Base-by-base conservation (phyloP, 1,140 invertebrate genomes). In the Euglossa dilemma region DNA sequence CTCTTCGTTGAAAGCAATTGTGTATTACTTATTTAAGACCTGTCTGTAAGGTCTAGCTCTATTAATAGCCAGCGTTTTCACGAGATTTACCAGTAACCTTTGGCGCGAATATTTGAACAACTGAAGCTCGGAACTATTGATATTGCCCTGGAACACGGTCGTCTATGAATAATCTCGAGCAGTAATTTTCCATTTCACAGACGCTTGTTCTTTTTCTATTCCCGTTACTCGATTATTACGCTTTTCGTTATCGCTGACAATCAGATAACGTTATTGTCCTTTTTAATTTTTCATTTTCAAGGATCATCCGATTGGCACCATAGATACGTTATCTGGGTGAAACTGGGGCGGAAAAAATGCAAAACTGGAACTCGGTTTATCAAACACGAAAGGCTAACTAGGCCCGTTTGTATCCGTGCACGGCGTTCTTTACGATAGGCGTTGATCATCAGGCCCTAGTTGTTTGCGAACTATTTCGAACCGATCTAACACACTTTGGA, bases 361-460 rank as follows among this genome's bases (percentile, higher is more conserved):
- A 45, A 6, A 25, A 69, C n/a, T 47, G 43, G 7, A 57, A 25
- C 43, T 20, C 28, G 23, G 9, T n/a, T 52, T 25, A n/a, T 57
- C 36, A 69, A 57, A 57, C 43, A 25, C 43, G n/a, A 78, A n/a
- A 69, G 64, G 18, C 23, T 56, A 69, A 56, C n/a, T 25, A 69
- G 36, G 8, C 0, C 6, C 50, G 43, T 28, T 75, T 64, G 18
- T 45, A 47, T 47, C 16, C 18, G n/a, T 69, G 3, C 7, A 25
- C 43, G 25, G 28, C 25, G 28, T 0, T 28, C 70, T 78, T 47
- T 16, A 56, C 14, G n/a, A 67, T n/a, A 28, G n/a, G 0, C 0
- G 50, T 36, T 20, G 36, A 56, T 76, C 43, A 23, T 76, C 25
- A 12, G 61, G 36, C n/a, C 47, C 16, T 23, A 4, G 28, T 77